These are phyloP conservation scores for Dryobotodes eremita DNA, from an alignment of 2,888 invertebrate genomes.

Conservation along the genomic window DNA sequence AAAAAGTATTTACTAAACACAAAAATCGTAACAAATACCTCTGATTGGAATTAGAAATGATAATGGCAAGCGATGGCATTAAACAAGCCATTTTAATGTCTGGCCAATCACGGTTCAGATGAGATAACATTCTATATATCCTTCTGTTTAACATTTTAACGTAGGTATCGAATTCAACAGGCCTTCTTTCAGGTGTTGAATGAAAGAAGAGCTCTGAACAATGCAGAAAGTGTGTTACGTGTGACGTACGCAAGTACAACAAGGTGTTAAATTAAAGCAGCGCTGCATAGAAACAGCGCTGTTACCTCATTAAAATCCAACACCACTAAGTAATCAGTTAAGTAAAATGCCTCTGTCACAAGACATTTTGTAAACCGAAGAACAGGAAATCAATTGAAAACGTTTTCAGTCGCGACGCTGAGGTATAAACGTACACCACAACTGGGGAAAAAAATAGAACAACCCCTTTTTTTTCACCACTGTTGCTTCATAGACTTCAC, in stretches of 20 bases:
- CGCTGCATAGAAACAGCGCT: constrained; percentile 18
- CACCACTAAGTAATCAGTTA: constrained; percentile 38
- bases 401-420: constrained; percentile 32
- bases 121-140: constrained; percentile 23
- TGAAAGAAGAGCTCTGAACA: constrained; percentile 43
- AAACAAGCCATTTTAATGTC: constrained; percentile 34
- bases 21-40: not conserved
- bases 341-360: constrained; percentile 14
- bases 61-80: constrained; percentile 33
- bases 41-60: not conserved
- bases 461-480: constrained; percentile 2
- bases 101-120: constrained; percentile 28
- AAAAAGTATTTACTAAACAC: not conserved
- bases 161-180: constrained; percentile 3
- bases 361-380: constrained; percentile 2
- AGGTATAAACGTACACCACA: not conserved
- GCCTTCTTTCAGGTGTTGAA: constrained; percentile 12
- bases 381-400: constrained; percentile 6
- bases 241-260: constrained; percentile 1
- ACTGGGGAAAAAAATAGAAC: constrained; percentile 32
- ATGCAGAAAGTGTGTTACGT: constrained; percentile 21
- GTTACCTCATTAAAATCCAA: constrained; percentile 25
- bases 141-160: constrained; percentile 11
- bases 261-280: constrained; percentile 33
- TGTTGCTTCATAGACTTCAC: constrained; percentile 2